These are phyloP conservation scores for Mya arenaria DNA, from an alignment of 1,140 invertebrate species.

Conservation along the genomic window DNA sequence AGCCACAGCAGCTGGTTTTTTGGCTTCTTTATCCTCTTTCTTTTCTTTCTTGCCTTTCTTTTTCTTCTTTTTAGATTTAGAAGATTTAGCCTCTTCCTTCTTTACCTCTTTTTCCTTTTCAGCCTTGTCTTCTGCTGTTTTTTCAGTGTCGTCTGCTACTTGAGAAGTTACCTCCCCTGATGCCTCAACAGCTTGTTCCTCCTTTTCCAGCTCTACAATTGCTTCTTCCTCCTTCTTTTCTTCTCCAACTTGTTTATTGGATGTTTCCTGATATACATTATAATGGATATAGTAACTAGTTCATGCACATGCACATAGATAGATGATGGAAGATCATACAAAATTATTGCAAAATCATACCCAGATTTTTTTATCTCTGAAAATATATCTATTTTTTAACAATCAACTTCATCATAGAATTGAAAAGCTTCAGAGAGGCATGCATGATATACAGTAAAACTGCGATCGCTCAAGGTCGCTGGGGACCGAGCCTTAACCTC, in stretches of 20 bases:
- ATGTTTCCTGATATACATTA: conserved; percentile 25
- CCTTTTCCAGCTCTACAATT: conserved; percentile 13
- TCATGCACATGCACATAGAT: no score
- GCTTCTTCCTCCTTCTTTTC: conserved; percentile 27
- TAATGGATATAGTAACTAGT: not conserved
- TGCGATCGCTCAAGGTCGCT: no score
- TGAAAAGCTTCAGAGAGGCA: no score
- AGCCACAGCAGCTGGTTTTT: conserved; percentile 20
- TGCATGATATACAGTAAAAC: no score
- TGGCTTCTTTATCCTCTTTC: conserved; percentile 83
- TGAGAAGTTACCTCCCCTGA: not conserved
- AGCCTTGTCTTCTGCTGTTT: conserved; percentile 51
- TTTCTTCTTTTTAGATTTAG: conserved; percentile 67
- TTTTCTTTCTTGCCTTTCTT: conserved; percentile 81
- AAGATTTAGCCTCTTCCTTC: conserved; percentile 45
- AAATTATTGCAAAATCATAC: no score
- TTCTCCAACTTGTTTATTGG: conserved; percentile 29
- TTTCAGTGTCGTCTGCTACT: conserved; percentile 11
- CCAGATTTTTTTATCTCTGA: no score
- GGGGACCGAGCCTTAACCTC: no score
- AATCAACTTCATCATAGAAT: no score
- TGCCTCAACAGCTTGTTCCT: no score
- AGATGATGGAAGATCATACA: no score
- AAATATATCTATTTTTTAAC: no score
- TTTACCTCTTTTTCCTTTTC: conserved; percentile 47